Base-by-base conservation (phyloP, 2,797 vertebrate species). In the Poecile montanus region DNA sequence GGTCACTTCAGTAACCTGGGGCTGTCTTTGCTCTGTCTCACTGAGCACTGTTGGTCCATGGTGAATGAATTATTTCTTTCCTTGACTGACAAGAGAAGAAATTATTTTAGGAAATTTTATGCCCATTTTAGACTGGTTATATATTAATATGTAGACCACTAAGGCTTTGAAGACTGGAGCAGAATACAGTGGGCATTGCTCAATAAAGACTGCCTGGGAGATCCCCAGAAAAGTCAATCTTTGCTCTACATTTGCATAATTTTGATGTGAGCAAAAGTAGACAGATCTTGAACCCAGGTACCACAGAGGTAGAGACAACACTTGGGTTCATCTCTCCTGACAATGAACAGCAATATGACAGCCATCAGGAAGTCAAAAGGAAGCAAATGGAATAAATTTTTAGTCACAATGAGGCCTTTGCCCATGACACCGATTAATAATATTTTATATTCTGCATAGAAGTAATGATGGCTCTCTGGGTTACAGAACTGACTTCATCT, bases 21-120 rank as follows among this genome's bases (percentile, higher is more conserved):
- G 95, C 96, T 95, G 90, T 94, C 96, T 95, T 85, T 95, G 85
- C 94, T 96, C 91, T 96, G 91, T 96, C 85, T 96, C 95, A 94
- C 79, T 90, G 94, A 96, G 75, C 88, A 94, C 47, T 94, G 95
- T 88, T 93, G 94, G 91, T 82, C 91, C 62, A 34, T 88, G 76
- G 83, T 96, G 94, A 96, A 94, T 91, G 91, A 95, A 96, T 96
- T 94, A 93, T 93, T 96, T 91, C 93, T 90, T 96, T 94, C 90
- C 85, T 94, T 94, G 85, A 91, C 94, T 95, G 94, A 95, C 91
- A 95, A 84, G 91, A 84, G 76, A 80, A 81, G 36, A 82, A 91
- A 95, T 84, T 94, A 94, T 94, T 95, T 95, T 94, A 76, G 79
- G 89, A 93, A 94, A 84, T 88, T 62, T 93, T 91, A 70, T 90